Evolutionary conservation across 2,797 vertebrate genomes (phyloP).

Genomic region (Oreonectes daqikongensis): DNA sequence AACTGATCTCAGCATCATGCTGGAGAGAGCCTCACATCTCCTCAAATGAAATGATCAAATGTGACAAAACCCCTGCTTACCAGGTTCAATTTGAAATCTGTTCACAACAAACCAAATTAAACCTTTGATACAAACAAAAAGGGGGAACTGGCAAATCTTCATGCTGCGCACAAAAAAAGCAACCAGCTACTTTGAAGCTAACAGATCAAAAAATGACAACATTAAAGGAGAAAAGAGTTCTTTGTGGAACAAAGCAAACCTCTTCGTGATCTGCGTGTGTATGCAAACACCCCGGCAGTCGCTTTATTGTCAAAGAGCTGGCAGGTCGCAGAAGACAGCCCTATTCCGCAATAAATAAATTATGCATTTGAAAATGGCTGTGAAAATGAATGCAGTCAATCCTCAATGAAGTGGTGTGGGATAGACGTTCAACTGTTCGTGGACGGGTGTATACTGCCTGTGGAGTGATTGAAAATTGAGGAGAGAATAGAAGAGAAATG

Average conservation of each 20-base stretch:
- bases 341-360: conserved; percentile 27
- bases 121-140: conserved; percentile 50
- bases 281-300: conserved; percentile 38
- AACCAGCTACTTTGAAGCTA: conserved; percentile 72
- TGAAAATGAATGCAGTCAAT: conserved; percentile 47
- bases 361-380: conserved; percentile 33
- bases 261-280: conserved; percentile 44
- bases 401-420: conserved; percentile 19
- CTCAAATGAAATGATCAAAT: conserved; percentile 32
- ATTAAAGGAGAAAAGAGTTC: conserved; percentile 57
- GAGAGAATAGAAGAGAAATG: conserved; percentile 11
- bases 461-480: conserved; percentile 28
- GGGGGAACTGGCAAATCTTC: conserved; percentile 24
- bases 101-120: conserved; percentile 43
- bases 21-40: conserved; percentile 6
- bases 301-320: conserved; percentile 45
- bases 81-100: conserved; percentile 14
- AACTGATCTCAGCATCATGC: neutral
- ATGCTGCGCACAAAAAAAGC: conserved; percentile 30
- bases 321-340: conserved; percentile 29
- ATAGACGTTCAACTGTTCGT: neutral
- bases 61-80: conserved; percentile 34
- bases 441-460: neutral
- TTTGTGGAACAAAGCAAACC: conserved; percentile 73
- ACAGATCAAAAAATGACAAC: conserved; percentile 72